Conservation (phyloP, 2,113 vertebrate species). For the Polyodon spathula region DNA sequence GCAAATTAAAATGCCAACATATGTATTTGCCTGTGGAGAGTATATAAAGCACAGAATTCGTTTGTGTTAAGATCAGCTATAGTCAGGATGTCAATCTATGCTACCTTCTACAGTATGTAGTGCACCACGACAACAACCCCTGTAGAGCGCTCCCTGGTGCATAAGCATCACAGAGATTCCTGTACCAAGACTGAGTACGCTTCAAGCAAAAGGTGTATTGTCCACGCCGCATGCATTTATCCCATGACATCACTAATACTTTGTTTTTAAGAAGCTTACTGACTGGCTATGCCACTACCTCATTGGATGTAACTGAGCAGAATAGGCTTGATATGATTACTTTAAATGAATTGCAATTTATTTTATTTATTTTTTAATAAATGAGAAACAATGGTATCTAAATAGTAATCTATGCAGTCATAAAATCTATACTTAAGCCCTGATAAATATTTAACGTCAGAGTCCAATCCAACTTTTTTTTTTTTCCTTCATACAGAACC, state of each 20-base stretch:
- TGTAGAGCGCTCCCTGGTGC: no score
- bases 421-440: conserved; percentile 69
- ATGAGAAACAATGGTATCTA: conserved; percentile 56
- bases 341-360: conserved; percentile 59
- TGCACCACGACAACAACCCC: no score
- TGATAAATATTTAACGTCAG: conserved; percentile 69
- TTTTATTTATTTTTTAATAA: conserved; percentile 59
- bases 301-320: conserved; percentile 30
- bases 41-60: no score
- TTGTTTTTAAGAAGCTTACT: conserved; percentile 15
- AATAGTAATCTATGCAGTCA: conserved; percentile 64
- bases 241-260: conserved; percentile 9
- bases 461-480: conserved; percentile 59
- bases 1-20: no score
- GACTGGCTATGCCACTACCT: conserved; percentile 30
- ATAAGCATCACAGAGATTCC: no score
- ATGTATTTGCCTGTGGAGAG: no score
- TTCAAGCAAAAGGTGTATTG: background rate
- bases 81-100: no score
- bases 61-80: no score
- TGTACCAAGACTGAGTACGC: background rate
- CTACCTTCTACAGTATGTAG: no score
- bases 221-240: background rate
- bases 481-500: conserved; percentile 64
- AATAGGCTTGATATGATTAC: conserved; percentile 39